phyloP scores from a whole-genome alignment of 2,113 vertebrate genomes.

The Psettodes erumei region DNA sequence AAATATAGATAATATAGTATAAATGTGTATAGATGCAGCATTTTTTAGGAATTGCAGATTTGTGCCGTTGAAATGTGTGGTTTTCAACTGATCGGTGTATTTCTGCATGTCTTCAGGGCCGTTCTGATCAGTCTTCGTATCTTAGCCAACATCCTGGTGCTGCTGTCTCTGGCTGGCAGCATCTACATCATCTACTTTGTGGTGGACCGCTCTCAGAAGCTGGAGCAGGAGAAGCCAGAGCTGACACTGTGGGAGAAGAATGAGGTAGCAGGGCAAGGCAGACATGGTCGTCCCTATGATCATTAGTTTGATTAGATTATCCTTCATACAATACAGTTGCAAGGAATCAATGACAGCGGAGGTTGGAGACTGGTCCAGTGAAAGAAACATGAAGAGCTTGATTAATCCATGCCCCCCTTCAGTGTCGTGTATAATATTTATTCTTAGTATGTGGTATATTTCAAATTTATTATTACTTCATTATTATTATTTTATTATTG shows the following conservation, averaged over 20 bases:
- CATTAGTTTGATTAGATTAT: conserved; percentile 57
- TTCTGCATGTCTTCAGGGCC: conserved; percentile 79
- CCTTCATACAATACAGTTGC: neutral
- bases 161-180: conserved; percentile 95
- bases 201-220: conserved; percentile 94
- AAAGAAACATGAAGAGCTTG: too few species aligned
- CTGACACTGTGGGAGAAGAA: conserved; percentile 98
- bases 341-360: conserved; percentile 38
- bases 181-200: conserved; percentile 99
- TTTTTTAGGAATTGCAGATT: neutral
- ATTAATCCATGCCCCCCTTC: too few species aligned
- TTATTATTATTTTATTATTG: too few species aligned
- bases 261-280: conserved; percentile 82
- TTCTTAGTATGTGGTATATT: too few species aligned
- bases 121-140: conserved; percentile 94
- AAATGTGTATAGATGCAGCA: too few species aligned
- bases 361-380: conserved; percentile 6
- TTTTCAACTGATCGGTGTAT: neutral
- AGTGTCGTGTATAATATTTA: neutral
- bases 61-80: neutral
- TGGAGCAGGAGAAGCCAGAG: conserved; percentile 91
- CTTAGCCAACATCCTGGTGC: conserved; percentile 94
- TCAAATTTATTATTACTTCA: too few species aligned
- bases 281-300: conserved; percentile 27
- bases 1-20: too few species aligned